A percentile compares a stretch with the other conserved stretches of the same genome.
phyloP scores from a whole-genome alignment of 2,888 invertebrate species.

The Eumerus sabulonum region DNA sequence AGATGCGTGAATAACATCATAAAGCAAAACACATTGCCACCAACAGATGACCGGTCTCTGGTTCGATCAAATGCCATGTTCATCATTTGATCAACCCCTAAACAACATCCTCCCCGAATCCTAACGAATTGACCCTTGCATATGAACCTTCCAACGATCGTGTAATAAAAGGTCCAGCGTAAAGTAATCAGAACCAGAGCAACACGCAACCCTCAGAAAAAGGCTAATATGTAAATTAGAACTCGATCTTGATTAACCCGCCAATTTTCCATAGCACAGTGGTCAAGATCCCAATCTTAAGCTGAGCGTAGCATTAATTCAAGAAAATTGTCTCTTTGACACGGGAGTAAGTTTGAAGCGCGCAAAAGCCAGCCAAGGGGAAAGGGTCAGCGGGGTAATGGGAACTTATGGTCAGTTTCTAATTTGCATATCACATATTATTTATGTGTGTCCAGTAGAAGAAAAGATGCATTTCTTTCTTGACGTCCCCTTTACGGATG shows the following conservation, averaged over 20 bases:
- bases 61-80: slow-evolving; percentile 44
- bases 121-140: slow-evolving; percentile 54
- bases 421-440: slow-evolving; percentile 58
- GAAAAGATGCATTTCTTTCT: slow-evolving; percentile 6
- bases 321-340: slow-evolving; percentile 67
- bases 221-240: slow-evolving; percentile 63
- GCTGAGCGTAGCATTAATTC: slow-evolving; percentile 55
- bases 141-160: slow-evolving; percentile 47
- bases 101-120: slow-evolving; percentile 10
- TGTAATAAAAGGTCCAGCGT: slow-evolving; percentile 58
- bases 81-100: slow-evolving; percentile 57
- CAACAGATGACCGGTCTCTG: slow-evolving; percentile 55
- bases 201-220: slow-evolving; percentile 29
- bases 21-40: slow-evolving; percentile 38
- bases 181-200: slow-evolving; percentile 66
- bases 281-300: slow-evolving; percentile 61
- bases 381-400: slow-evolving; percentile 65
- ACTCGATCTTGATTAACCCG: slow-evolving; percentile 69
- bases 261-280: slow-evolving; percentile 67
- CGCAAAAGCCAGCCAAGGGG: slow-evolving; percentile 38
- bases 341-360: slow-evolving; percentile 42
- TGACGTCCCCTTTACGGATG: not conserved
- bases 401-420: slow-evolving; percentile 59
- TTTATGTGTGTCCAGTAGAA: slow-evolving; percentile 55
- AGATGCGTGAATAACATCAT: slow-evolving; percentile 68